These are phyloP conservation scores for Phaethon lepturus DNA, from an alignment of 2,113 vertebrate species.

Conservation along the genomic window DNA sequence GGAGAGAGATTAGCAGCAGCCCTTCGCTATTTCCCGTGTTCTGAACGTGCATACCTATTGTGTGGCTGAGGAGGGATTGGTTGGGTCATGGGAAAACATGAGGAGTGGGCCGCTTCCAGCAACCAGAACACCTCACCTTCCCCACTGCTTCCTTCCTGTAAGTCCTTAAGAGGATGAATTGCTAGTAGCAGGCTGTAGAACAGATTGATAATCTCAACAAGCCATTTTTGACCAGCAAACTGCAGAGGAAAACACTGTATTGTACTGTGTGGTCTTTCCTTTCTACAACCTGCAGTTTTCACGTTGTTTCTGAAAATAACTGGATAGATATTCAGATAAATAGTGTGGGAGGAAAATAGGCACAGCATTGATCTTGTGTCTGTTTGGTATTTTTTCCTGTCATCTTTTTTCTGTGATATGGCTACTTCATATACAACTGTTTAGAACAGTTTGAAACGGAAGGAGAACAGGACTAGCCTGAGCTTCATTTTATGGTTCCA, in stretches of 20 bases:
- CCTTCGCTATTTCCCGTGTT: not conserved
- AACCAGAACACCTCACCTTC: not conserved
- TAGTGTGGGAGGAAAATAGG: not conserved
- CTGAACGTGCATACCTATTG: rapidly evolving
- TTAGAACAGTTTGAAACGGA: not conserved
- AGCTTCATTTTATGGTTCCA: not conserved
- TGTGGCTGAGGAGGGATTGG: not conserved
- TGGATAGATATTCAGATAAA: not conserved
- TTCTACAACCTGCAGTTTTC: not conserved
- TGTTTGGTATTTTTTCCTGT: not conserved
- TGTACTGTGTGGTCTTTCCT: not conserved
- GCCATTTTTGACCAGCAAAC: not conserved
- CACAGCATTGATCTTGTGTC: not conserved
- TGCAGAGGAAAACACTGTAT: not conserved
- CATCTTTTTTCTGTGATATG: not conserved
- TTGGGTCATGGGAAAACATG: not conserved
- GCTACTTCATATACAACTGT: not conserved
- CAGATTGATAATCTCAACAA: not conserved
- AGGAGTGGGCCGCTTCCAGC: not conserved
- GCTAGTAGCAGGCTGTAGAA: not conserved
- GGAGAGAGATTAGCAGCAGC: not conserved
- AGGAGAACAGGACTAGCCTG: not conserved
- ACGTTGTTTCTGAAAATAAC: not conserved
- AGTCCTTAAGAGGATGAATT: not conserved
- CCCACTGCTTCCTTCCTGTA: not conserved